Percentiles rank a stretch among this genome's conserved stretches.
Conservation (phyloP, 2,797 vertebrate species). For the Oryzias sinensis region DNA sequence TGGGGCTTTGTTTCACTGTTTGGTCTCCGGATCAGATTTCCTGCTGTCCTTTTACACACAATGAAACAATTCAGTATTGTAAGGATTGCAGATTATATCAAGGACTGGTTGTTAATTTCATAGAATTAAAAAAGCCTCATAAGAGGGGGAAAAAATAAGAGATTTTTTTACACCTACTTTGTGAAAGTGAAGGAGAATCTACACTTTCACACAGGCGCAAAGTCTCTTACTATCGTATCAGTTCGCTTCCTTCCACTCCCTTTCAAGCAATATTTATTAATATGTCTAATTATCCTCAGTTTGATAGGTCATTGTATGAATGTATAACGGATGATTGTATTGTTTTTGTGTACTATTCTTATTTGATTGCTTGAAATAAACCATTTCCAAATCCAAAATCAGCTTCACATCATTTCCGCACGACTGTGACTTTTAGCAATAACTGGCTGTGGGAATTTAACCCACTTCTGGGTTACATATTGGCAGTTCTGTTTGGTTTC, state of each 20-base stretch:
- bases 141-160: too few species aligned
- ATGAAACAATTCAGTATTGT: conserved; percentile 37
- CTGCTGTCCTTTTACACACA: conserved; percentile 10
- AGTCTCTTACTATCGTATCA: neutral
- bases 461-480: neutral
- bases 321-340: too few species aligned
- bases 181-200: too few species aligned
- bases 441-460: conserved; percentile 8
- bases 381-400: too few species aligned
- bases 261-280: too few species aligned
- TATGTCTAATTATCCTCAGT: too few species aligned
- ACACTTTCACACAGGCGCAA: conserved; percentile 12
- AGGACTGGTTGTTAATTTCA: conserved; percentile 4
- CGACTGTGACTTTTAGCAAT: conserved; percentile 34
- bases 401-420: conserved; percentile 10
- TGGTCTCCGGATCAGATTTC: conserved; percentile 48
- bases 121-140: too few species aligned
- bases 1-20: conserved; percentile 22
- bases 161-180: too few species aligned
- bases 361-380: too few species aligned
- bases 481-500: neutral
- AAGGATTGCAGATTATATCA: conserved; percentile 25
- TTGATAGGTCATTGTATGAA: too few species aligned
- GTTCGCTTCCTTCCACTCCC: too few species aligned
- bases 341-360: too few species aligned